Base-by-base conservation (phyloP, 2,113 vertebrate genomes). In the Bungarus multicinctus region DNA sequence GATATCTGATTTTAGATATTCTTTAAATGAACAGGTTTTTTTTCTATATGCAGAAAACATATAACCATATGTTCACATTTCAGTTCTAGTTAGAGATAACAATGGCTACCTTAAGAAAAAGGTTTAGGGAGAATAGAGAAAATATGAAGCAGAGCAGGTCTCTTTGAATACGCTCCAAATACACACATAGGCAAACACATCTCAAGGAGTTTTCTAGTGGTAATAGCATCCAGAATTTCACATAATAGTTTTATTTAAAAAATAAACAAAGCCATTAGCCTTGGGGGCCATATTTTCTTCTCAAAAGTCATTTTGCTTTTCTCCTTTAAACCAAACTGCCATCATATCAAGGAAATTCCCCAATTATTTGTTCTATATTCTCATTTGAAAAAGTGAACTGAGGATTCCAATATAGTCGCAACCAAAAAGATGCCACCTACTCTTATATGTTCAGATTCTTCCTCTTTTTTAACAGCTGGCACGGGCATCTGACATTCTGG, bases 401-500 rank as follows among this genome's bases (percentile, higher is more conserved):
- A 93, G 11, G 16, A 20, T 9, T 20, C n/a, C 10, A 45, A 9
- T 18, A 89, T 5, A 4, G 25, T 55, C 30, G n/a, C 14, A 90
- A 9, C 22, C 58, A 1, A 30, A 81, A 81, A 12, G 90, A 90
- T 45, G 9, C 0, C 12, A 2, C 97, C 96, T 96, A 97, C 97
- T 96, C 93, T 90, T 57, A 96, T 90, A 87, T 96, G 95, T 87
- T 93, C 22, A 23, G 87, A 60, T 27, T 92, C 85, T 85, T 87
- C 0, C 0, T 89, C 57, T 50, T 95, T 87, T 52, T 3, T 23
- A 7, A 85, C 0, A 89, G n/a, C n/a, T 86, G 8, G 89, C 94
- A 94, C 60, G 9, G 87, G 90, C 47, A 94, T 95, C 47, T 86
- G 93, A 87, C 57, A 88, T 43, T 90, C 34, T 95, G 2, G 39